Conservation (phyloP, 2,797 vertebrate species). For the Picus viridis region DNA sequence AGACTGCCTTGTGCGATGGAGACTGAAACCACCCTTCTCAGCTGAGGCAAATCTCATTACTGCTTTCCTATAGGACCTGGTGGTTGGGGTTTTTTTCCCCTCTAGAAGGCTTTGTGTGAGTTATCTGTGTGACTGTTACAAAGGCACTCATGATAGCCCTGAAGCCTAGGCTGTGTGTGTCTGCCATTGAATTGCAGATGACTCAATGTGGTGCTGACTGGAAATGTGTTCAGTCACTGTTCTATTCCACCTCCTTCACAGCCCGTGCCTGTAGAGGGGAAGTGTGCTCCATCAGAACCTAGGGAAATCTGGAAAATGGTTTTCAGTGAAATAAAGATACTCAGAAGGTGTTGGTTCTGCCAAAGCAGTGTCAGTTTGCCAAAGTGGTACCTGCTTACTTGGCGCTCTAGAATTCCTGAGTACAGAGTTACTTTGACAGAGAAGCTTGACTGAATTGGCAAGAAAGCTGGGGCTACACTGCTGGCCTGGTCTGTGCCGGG, state of each 20-base stretch:
- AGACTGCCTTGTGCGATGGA: background rate
- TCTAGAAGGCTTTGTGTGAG: background rate
- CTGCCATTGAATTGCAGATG: constrained; percentile 2
- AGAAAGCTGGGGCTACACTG: background rate
- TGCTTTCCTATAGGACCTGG: background rate
- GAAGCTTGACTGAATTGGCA: background rate
- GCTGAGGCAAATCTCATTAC: background rate
- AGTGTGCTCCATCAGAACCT: background rate
- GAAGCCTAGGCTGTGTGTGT: background rate
- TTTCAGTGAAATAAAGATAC: background rate
- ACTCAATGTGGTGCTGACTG: background rate
- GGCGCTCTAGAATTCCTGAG: background rate
- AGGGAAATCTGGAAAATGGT: background rate
- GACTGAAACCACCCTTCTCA: background rate
- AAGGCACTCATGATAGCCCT: background rate
- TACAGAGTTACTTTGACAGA: background rate
- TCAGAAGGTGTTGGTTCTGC: background rate
- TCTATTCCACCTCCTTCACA: background rate
- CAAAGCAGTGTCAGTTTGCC: background rate
- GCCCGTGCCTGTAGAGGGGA: background rate
- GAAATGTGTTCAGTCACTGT: background rate
- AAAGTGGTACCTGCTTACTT: background rate
- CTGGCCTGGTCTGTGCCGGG: background rate
- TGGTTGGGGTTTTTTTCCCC: background rate
- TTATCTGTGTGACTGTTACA: background rate